phyloP scores from a whole-genome alignment of 2,797 vertebrate genomes.

The Gymnopithys bicolor region DNA sequence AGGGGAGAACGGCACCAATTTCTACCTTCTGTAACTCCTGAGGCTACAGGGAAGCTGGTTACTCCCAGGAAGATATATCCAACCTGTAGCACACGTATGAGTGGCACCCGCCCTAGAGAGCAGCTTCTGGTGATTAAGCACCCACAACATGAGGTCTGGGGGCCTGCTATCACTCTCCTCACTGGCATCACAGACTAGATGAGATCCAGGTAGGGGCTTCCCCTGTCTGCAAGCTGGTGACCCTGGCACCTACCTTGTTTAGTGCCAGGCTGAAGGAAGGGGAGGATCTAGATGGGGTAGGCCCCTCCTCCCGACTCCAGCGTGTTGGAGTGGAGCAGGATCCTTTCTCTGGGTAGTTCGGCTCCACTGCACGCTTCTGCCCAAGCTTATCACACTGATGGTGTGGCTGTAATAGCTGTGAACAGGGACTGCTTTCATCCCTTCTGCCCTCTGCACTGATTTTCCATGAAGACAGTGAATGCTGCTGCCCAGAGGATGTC shows the following conservation, averaged over 20 bases:
- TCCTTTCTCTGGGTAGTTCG: constrained; percentile 55
- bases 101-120: not conserved
- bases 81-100: not conserved
- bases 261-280: constrained; percentile 62
- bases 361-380: constrained; percentile 54
- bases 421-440: constrained; percentile 43
- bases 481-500: constrained; percentile 58
- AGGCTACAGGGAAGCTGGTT: not conserved
- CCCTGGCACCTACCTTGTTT: constrained; percentile 71
- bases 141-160: not conserved
- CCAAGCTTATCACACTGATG: constrained; percentile 36
- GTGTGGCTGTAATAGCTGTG: constrained; percentile 11
- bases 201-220: not conserved
- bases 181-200: not conserved
- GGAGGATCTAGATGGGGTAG: constrained; percentile 59
- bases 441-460: constrained; percentile 57
- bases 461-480: constrained; percentile 56
- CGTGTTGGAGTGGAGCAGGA: constrained; percentile 59
- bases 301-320: constrained; percentile 63
- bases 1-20: not conserved
- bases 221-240: not conserved
- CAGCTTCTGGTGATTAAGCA: not conserved
- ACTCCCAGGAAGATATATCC: not conserved
- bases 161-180: not conserved
- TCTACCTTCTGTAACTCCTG: not conserved